phyloP scores from a whole-genome alignment of 2,113 vertebrate genomes.

The Dolichotis patagonum region DNA sequence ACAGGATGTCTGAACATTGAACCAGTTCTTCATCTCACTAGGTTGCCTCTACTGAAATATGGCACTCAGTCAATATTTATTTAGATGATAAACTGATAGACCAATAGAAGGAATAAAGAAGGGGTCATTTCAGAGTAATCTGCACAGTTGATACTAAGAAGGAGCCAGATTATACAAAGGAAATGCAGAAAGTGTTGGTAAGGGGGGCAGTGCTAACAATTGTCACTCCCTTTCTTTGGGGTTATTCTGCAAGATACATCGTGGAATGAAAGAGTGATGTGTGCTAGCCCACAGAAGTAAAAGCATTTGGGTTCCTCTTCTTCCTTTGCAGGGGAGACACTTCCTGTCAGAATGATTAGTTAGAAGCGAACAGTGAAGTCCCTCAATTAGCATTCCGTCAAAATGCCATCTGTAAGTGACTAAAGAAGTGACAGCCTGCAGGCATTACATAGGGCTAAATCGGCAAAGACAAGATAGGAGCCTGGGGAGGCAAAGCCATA shows the following conservation, averaged over 20 bases:
- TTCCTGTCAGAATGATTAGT: constrained; percentile 56
- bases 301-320: background rate
- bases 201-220: background rate
- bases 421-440: constrained; percentile 30
- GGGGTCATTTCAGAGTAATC: background rate
- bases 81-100: rapidly evolving
- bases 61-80: no score
- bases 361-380: constrained; percentile 42
- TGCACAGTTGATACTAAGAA: rapidly evolving
- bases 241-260: rapidly evolving
- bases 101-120: background rate
- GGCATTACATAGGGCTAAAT: constrained; percentile 37
- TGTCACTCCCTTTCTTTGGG: background rate
- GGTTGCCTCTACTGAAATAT: background rate
- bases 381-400: constrained; percentile 67
- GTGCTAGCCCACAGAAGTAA: background rate
- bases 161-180: no score
- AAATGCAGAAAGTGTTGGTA: rapidly evolving
- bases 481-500: background rate
- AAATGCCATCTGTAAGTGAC: constrained; percentile 64
- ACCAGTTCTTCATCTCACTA: rapidly evolving
- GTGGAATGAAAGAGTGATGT: rapidly evolving
- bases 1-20: background rate
- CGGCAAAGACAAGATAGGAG: background rate
- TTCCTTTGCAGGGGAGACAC: background rate